These are phyloP conservation scores for Procavia capensis DNA, from an alignment of 2,113 vertebrate species.

Conservation along the genomic window DNA sequence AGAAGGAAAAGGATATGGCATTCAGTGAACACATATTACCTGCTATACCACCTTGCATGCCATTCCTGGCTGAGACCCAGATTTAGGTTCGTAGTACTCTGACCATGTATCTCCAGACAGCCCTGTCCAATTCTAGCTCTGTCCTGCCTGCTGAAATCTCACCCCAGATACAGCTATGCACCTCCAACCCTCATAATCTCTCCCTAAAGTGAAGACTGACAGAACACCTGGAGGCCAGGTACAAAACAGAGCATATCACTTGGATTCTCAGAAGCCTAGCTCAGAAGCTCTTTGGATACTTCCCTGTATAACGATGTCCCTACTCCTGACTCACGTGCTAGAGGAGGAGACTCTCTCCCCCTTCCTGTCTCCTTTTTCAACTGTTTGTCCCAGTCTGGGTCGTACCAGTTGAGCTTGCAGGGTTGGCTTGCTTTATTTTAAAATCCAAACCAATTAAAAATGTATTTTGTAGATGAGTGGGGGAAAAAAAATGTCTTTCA, in stretches of 20 bases:
- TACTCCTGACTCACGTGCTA: background rate
- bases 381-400: conserved; percentile 49
- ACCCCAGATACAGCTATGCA: background rate
- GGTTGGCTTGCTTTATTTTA: background rate
- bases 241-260: background rate
- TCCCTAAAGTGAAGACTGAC: background rate
- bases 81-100: background rate
- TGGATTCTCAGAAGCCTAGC: background rate
- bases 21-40: background rate
- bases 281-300: background rate
- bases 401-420: conserved; percentile 51
- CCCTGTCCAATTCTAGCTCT: background rate
- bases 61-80: background rate
- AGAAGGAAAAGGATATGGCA: background rate
- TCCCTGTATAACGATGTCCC: background rate
- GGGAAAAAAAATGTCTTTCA: conserved; percentile 31
- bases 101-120: background rate
- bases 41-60: background rate
- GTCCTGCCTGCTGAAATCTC: background rate
- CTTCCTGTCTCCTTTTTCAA: background rate
- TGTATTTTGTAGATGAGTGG: conserved; percentile 58
- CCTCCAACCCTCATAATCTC: background rate
- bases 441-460: conserved; percentile 77
- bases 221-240: background rate
- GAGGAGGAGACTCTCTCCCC: background rate